Evolutionary conservation across 2,888 invertebrate species (phyloP).

Genomic region (Prosopocoilus inquinatus): DNA sequence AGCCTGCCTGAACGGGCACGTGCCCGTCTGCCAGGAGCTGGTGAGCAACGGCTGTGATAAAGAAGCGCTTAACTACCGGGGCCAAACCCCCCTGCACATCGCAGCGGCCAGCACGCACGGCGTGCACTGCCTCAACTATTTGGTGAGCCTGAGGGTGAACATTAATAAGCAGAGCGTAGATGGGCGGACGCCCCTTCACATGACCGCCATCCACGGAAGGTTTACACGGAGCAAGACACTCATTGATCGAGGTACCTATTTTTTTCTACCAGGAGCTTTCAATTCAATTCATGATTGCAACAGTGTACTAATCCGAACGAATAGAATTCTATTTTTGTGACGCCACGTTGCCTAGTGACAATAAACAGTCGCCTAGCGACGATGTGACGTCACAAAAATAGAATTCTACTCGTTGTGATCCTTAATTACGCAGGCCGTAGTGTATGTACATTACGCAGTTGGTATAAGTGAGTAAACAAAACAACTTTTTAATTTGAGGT

Average conservation of each 20-base stretch:
- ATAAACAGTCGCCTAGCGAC: too few species aligned
- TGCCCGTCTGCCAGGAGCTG: conserved; percentile 55
- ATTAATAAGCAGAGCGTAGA: conserved; percentile 58
- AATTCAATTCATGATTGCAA: too few species aligned
- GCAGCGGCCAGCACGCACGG: conserved; percentile 62
- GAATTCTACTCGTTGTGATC: too few species aligned
- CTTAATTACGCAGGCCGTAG: too few species aligned
- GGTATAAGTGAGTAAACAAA: too few species aligned
- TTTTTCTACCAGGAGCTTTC: background rate
- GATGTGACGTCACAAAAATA: too few species aligned
- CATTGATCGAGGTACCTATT: conserved; percentile 55
- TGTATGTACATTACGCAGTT: too few species aligned
- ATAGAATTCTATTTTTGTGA: too few species aligned
- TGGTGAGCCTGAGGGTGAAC: conserved; percentile 55
- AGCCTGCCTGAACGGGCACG: conserved; percentile 62
- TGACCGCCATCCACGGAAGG: conserved; percentile 65
- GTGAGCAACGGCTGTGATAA: conserved; percentile 53
- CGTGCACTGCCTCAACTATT: conserved; percentile 58
- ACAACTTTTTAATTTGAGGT: too few species aligned
- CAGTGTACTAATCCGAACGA: too few species aligned
- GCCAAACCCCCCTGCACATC: conserved; percentile 61
- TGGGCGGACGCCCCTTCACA: conserved; percentile 62
- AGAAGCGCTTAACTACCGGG: conserved; percentile 56
- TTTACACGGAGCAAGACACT: conserved; percentile 62
- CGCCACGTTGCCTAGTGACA: too few species aligned